Base-by-base conservation (phyloP, 64 coral and sea anemone species). In the Astreopora myriophthalma region DNA sequence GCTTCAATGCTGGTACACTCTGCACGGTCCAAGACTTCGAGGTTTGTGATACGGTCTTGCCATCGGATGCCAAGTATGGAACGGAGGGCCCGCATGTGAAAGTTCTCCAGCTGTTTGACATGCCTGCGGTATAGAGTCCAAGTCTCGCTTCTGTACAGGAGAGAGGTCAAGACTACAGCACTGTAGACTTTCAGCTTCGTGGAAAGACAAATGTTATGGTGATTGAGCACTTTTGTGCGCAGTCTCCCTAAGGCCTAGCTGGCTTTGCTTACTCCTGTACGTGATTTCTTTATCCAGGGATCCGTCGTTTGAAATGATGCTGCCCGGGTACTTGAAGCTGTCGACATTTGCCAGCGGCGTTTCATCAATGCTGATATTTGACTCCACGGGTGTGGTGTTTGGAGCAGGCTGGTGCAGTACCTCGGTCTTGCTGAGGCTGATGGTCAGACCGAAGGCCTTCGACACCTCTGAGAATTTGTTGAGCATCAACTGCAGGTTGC, bases 221-320 rank as follows among this genome's bases (percentile, higher is more conserved):
- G 77, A 37, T 71, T 44, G 32, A 83, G 48, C 27, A 91, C 76
- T 32, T 34, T 14, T 7, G 46, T 51, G 57, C 46, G 26, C 7
- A 73, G 46, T 29, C 89, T 35, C 10, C 89, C 79, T 33, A 92
- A 48, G 6, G 89, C 89, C 32, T 92, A 67, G 79, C 67, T 92
- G 52, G 79, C 89, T 46, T 92, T 92, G 7, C 30, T 71, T 36
- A 84, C n/a, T 92, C 39, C 79, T 84, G 16, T 64, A 23, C 8
- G 42, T 68, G 48, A 85, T 85, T 84, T 92, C 89, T 91, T 83
- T 91, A 77, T 91, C 77, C 89, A 83, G 63, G 22, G 87, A 77
- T 1, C 88, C 23, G 20, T 90, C 89, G 64, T 69, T 75, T 42
- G 89, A 83, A 25, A 92, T 92, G 69, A 72, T 92, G 66, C 89